Evolutionary conservation across 2,797 vertebrate species (phyloP).

Genomic region (Hephaestus fuliginosus): DNA sequence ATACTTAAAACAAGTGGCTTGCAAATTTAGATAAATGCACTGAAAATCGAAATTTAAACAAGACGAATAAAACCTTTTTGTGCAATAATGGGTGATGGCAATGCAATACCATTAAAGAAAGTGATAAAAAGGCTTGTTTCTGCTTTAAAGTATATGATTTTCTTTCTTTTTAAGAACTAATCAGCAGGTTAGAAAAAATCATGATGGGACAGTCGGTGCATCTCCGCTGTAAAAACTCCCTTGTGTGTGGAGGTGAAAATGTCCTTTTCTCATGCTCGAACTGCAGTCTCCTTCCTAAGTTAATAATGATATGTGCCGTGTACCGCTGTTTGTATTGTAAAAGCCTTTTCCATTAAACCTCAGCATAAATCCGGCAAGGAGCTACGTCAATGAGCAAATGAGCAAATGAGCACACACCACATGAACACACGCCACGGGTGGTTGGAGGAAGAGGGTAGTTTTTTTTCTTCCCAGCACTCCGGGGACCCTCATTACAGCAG

Average conservation of each 20-base stretch:
- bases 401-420: conserved; percentile 49
- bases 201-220: too few species aligned
- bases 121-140: background rate
- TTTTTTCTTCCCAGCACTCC: conserved; percentile 39
- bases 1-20: too few species aligned
- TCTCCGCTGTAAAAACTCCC: background rate
- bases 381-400: conserved; percentile 52
- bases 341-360: conserved; percentile 46
- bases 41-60: too few species aligned
- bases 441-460: conserved; percentile 55
- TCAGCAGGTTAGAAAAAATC: too few species aligned
- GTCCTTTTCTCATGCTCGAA: background rate
- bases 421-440: conserved; percentile 59
- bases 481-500: conserved; percentile 77
- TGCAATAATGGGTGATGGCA: too few species aligned
- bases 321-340: conserved; percentile 13
- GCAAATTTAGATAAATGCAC: too few species aligned
- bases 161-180: too few species aligned
- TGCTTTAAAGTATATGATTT: background rate
- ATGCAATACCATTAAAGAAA: background rate
- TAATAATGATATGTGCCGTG: background rate
- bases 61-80: too few species aligned
- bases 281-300: background rate
- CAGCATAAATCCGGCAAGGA: conserved; percentile 42
- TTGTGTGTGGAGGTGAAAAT: background rate